Evolutionary conservation across 2,113 vertebrate species (phyloP).

Genomic region (Eudorcas thomsonii): DNA sequence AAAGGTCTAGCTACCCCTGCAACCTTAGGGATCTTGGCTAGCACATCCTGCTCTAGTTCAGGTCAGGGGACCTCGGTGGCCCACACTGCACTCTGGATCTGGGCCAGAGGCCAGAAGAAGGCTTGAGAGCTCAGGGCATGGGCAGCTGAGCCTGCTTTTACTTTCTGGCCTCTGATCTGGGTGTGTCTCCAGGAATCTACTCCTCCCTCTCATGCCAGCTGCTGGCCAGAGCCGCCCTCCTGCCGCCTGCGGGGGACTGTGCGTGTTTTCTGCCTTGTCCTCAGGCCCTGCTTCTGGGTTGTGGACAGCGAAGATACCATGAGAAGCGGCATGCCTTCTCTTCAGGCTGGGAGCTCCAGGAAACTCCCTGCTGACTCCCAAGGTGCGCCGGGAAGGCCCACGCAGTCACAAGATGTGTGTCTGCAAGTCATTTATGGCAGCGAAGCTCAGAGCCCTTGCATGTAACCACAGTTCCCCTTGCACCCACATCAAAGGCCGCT

Average conservation of each 20-base stretch:
- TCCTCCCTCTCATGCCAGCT: conserved; percentile 47
- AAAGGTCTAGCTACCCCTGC: not conserved
- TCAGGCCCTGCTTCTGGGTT: not conserved
- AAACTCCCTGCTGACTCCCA: not conserved
- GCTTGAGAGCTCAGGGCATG: not conserved
- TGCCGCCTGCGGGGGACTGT: not conserved
- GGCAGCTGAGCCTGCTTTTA: conserved; percentile 10
- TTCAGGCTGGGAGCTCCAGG: not conserved
- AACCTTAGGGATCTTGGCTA: not conserved
- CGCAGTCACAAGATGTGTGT: not conserved
- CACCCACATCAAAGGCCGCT: conserved; percentile 64
- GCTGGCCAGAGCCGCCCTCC: not conserved
- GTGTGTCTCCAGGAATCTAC: conserved; percentile 70
- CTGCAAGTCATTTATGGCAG: conserved; percentile 38
- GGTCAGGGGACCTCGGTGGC: not conserved
- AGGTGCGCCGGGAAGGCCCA: not conserved
- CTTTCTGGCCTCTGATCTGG: conserved; percentile 50
- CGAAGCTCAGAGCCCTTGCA: not conserved
- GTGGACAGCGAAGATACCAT: rapidly evolving
- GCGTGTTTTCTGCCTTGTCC: not conserved
- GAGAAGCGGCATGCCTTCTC: not conserved
- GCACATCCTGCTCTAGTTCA: not conserved
- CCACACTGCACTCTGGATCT: not conserved
- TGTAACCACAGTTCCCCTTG: conserved; percentile 43
- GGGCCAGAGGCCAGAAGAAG: not conserved